Percentiles rank a stretch among this genome's conserved stretches.
Evolutionary conservation across 2,113 vertebrate genomes (phyloP).

Genomic region (Arizona elegans): DNA sequence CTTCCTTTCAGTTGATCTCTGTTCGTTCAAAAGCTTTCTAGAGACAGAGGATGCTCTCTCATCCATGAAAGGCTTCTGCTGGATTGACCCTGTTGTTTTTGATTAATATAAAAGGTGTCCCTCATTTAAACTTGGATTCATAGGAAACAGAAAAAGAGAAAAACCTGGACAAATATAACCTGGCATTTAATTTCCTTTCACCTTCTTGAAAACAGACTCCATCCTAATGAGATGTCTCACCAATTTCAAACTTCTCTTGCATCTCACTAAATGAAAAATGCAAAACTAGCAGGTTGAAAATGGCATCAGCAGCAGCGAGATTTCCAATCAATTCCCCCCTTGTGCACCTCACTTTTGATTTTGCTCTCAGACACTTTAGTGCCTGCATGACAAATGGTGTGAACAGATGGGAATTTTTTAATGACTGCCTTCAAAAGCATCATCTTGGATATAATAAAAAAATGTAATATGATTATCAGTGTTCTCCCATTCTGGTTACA

Average conservation of each 20-base stretch:
- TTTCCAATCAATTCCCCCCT: neutral
- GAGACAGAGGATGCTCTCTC: neutral
- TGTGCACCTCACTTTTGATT: neutral
- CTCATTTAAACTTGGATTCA: slow-evolving; percentile 8
- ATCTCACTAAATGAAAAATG: slow-evolving; percentile 8
- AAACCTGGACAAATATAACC: slow-evolving; percentile 12
- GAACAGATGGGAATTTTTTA: slow-evolving; percentile 33
- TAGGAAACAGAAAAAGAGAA: neutral
- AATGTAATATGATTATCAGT: slow-evolving; percentile 22
- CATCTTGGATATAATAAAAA: slow-evolving; percentile 32
- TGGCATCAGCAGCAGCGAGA: slow-evolving; percentile 1
- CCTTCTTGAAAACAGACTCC: slow-evolving; percentile 13
- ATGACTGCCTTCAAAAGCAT: slow-evolving; percentile 27
- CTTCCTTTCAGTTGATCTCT: neutral
- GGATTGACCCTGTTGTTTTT: neutral
- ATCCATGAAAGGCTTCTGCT: neutral
- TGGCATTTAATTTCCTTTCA: slow-evolving; percentile 28
- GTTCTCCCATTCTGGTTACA: slow-evolving; percentile 14
- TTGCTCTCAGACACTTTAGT: slow-evolving; percentile 9
- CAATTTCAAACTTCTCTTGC: slow-evolving; percentile 1
- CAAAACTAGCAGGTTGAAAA: neutral
- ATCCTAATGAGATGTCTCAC: slow-evolving; percentile 7
- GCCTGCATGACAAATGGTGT: slow-evolving; percentile 26
- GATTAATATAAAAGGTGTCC: neutral
- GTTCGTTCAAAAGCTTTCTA: neutral